These are phyloP conservation scores for Dendrophyllia cribrosa DNA, from an alignment of 64 coral and sea anemone species.

Conservation along the genomic window DNA sequence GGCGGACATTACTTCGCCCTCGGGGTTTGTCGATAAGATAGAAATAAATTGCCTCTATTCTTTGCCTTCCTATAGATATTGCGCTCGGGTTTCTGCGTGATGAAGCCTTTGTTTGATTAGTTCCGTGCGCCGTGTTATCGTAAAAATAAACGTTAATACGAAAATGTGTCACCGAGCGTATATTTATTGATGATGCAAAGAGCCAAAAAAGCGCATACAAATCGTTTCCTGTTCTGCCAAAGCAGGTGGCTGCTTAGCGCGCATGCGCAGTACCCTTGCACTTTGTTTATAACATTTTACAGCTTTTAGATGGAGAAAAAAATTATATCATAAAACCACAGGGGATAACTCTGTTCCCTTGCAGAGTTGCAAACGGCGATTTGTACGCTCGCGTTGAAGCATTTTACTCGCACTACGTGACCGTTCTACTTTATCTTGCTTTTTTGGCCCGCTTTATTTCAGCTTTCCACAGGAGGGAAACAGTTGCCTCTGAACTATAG, in stretches of 20 bases:
- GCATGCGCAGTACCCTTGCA: constrained; percentile 8
- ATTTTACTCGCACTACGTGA: neutral
- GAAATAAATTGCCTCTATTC: constrained; percentile 14
- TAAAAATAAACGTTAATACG: constrained; percentile 13
- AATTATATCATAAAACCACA: constrained; percentile 14
- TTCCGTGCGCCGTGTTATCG: constrained; percentile 23
- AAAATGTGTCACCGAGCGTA: constrained; percentile 8
- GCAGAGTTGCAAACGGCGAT: neutral
- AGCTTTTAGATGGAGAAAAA: neutral
- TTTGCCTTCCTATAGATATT: neutral
- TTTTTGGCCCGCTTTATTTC: neutral
- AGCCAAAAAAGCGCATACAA: constrained; percentile 5
- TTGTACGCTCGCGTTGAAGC: neutral
- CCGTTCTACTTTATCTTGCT: neutral
- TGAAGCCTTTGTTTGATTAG: neutral
- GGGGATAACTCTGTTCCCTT: neutral
- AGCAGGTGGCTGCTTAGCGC: constrained; percentile 1
- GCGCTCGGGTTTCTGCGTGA: neutral
- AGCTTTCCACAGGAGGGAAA: too few species aligned
- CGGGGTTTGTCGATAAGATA: constrained; percentile 8
- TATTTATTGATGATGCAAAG: constrained; percentile 36
- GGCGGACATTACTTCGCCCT: neutral
- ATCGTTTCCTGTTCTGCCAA: neutral
- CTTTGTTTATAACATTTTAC: constrained; percentile 27
- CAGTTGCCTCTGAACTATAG: neutral